A percentile compares a stretch with the other conserved stretches of the same genome.
Conservation (phyloP, 1,140 invertebrate species). For the Oncopodura yosiiana region DNA sequence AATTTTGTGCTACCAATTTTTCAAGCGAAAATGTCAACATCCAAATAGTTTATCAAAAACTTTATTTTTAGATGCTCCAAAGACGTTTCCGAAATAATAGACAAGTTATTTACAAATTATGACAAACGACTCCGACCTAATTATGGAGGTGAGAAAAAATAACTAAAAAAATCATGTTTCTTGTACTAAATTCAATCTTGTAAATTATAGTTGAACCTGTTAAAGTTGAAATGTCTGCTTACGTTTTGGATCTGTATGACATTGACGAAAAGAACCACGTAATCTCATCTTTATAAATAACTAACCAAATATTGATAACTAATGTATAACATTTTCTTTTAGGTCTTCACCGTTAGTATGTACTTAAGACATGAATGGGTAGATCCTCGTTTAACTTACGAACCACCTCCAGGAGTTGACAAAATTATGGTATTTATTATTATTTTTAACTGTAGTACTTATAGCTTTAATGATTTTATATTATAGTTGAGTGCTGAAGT, state of each 20-base stretch:
- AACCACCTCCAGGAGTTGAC: not conserved
- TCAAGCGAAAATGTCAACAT: not conserved
- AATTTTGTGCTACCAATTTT: not conserved
- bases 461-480: not conserved
- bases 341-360: constrained; percentile 18
- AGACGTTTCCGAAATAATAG: not conserved
- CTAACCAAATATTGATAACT: not conserved
- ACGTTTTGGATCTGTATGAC: constrained; percentile 14
- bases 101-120: constrained; percentile 53
- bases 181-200: not conserved
- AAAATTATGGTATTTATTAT: constrained; percentile 5
- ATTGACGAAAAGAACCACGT: constrained; percentile 13
- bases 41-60: too few relatives aligned
- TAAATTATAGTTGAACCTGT: not conserved
- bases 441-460: not conserved
- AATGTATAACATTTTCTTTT: not conserved
- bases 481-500: constrained; percentile 19
- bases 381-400: constrained; percentile 13
- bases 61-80: too few relatives aligned
- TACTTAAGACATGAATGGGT: constrained; percentile 17
- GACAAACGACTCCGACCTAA: constrained; percentile 95
- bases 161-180: too few relatives aligned
- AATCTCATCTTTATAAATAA: not conserved
- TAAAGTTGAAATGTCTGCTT: not conserved
- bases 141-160: constrained; percentile 72